These are phyloP conservation scores for Monodelphis domestica DNA, from an alignment of 2,797 vertebrate genomes.

Conservation along the genomic window DNA sequence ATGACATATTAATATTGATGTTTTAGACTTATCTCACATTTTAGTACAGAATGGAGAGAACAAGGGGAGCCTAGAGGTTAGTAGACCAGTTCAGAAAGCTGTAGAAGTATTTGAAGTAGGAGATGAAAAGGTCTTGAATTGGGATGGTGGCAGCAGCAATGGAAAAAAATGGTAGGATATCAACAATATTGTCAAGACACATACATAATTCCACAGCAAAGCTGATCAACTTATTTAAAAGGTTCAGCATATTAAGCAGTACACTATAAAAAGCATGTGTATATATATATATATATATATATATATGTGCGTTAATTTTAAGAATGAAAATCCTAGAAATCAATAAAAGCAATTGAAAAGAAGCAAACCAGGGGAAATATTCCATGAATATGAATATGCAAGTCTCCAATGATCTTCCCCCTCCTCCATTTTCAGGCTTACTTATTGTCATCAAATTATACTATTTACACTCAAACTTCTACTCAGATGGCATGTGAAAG, in stretches of 20 bases:
- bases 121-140: neutral
- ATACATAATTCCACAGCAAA: neutral
- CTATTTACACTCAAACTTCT: constrained; percentile 21
- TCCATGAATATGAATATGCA: constrained; percentile 20
- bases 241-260: constrained; percentile 20
- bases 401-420: neutral
- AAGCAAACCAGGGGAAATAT: constrained; percentile 21
- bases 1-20: neutral
- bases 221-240: neutral
- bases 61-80: neutral
- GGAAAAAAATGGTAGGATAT: constrained; percentile 7
- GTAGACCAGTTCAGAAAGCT: neutral
- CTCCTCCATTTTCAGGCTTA: neutral
- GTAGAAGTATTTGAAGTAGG: neutral
- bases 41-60: neutral
- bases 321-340: constrained; percentile 24
- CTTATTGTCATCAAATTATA: constrained; percentile 39
- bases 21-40: neutral
- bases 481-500: constrained; percentile 10
- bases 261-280: neutral
- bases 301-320: constrained; percentile 14
- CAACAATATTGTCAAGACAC: neutral
- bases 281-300: neutral
- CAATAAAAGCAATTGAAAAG: constrained; percentile 12
- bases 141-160: neutral